Conservation (phyloP, 2,113 vertebrate genomes). For the Takifugu bimaculatus region DNA sequence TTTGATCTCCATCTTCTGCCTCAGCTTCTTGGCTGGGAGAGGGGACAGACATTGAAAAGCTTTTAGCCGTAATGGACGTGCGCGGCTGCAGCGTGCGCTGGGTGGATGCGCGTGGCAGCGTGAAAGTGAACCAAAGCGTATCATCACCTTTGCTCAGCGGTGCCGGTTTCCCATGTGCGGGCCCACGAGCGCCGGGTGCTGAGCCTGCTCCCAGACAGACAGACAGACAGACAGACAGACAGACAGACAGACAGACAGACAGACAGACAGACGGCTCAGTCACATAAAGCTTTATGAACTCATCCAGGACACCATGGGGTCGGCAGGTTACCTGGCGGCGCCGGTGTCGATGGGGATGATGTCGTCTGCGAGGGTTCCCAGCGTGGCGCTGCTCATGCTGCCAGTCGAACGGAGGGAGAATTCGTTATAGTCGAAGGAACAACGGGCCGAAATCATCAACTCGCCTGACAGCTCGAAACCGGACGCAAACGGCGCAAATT, state of each 20-base stretch:
- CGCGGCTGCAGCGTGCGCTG: constrained; percentile 9
- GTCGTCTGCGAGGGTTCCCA: constrained; percentile 44
- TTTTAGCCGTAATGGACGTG: constrained; percentile 55
- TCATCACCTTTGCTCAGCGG: constrained; percentile 56
- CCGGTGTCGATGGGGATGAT: constrained; percentile 45
- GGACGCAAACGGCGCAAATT: not conserved
- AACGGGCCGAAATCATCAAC: too few relatives aligned
- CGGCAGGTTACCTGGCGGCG: constrained; percentile 45
- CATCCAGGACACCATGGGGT: too few relatives aligned
- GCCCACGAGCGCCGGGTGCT: constrained; percentile 41
- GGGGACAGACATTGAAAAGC: constrained; percentile 53
- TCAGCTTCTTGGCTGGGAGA: constrained; percentile 42
- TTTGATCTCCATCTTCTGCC: constrained; percentile 36
- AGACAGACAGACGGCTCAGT: not conserved
- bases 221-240: not conserved
- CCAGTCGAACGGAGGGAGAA: constrained; percentile 3
- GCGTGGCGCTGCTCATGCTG: constrained; percentile 15
- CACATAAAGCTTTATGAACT: too few relatives aligned
- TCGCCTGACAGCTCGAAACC: not conserved
- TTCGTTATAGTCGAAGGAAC: not conserved
- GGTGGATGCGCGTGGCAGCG: constrained; percentile 26
- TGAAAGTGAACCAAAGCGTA: constrained; percentile 39
- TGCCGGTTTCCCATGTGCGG: constrained; percentile 42
- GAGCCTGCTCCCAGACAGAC: constrained; percentile 18
- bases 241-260: not conserved